These are phyloP conservation scores for Hesperia comma DNA, from an alignment of 2,888 invertebrate species.

Conservation along the genomic window DNA sequence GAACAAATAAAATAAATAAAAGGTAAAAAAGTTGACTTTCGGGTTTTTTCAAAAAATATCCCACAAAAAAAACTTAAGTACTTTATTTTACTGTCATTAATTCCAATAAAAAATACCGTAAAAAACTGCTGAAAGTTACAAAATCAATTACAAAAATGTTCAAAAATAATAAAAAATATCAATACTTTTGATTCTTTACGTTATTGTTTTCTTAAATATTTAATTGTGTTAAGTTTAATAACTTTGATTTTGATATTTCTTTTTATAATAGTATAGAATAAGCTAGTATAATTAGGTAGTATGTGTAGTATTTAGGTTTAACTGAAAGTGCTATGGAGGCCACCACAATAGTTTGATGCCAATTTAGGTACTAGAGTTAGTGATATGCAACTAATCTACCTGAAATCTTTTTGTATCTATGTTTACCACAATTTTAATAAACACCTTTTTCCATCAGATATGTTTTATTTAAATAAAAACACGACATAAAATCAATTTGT, in stretches of 20 bases:
- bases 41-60: too few relatives aligned
- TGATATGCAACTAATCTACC: constrained; percentile 31
- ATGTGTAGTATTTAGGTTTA: not conserved
- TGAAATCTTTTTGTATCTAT: constrained; percentile 24
- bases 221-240: not conserved
- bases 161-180: too few relatives aligned
- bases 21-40: too few relatives aligned
- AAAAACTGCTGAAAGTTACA: too few relatives aligned
- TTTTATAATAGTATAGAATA: not conserved
- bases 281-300: not conserved
- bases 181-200: not conserved
- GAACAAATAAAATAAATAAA: too few relatives aligned
- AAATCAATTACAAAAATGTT: too few relatives aligned
- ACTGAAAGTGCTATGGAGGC: not conserved
- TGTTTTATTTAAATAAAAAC: constrained; percentile 20
- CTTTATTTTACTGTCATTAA: too few relatives aligned
- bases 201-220: not conserved
- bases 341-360: constrained; percentile 22
- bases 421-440: constrained; percentile 34
- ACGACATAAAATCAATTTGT: constrained; percentile 43
- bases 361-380: constrained; percentile 31
- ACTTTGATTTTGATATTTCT: constrained; percentile 4
- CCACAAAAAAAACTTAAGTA: too few relatives aligned
- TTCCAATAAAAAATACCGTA: too few relatives aligned
- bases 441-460: constrained; percentile 17